These are phyloP conservation scores for Ypsolopha scabrella DNA, from an alignment of 2,888 invertebrate genomes.

Conservation along the genomic window DNA sequence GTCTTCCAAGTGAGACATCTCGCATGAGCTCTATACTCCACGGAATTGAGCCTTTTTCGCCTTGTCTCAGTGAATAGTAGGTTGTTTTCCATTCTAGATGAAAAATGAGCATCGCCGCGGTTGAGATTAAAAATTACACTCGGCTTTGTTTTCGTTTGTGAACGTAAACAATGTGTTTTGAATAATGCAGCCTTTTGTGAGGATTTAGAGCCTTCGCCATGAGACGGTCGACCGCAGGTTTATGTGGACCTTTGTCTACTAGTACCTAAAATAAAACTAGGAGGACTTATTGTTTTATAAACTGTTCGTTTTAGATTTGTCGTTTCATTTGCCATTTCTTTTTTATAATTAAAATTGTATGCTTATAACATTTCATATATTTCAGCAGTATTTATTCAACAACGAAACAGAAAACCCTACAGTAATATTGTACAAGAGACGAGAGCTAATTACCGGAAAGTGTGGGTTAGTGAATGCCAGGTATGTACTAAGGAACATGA, in stretches of 20 bases:
- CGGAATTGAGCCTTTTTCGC: conserved; percentile 21
- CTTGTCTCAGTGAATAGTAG: conserved; percentile 6
- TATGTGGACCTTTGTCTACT: too few species aligned
- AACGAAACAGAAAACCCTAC: too few species aligned
- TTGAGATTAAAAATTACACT: conserved; percentile 62
- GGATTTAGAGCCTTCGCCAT: too few species aligned
- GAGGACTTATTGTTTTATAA: too few species aligned
- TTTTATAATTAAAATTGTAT: too few species aligned
- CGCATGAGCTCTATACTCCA: conserved; percentile 13
- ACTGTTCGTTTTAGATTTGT: too few species aligned
- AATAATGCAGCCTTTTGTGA: neutral
- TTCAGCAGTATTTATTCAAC: too few species aligned
- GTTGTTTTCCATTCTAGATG: conserved; percentile 32
- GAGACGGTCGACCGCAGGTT: too few species aligned
- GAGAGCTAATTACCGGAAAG: conserved; percentile 34
- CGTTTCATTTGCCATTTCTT: too few species aligned
- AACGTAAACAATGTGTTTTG: conserved; percentile 7
- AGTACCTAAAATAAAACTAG: too few species aligned
- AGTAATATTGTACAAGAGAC: neutral
- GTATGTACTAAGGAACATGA: neutral
- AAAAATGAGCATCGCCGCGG: conserved; percentile 62
- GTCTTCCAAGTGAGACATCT: neutral
- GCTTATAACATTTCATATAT: too few species aligned
- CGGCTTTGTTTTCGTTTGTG: conserved; percentile 32
- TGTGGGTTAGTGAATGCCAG: conserved; percentile 14